phyloP scores from a whole-genome alignment of 2,113 vertebrate genomes.

The Eulacestoma nigropectus region DNA sequence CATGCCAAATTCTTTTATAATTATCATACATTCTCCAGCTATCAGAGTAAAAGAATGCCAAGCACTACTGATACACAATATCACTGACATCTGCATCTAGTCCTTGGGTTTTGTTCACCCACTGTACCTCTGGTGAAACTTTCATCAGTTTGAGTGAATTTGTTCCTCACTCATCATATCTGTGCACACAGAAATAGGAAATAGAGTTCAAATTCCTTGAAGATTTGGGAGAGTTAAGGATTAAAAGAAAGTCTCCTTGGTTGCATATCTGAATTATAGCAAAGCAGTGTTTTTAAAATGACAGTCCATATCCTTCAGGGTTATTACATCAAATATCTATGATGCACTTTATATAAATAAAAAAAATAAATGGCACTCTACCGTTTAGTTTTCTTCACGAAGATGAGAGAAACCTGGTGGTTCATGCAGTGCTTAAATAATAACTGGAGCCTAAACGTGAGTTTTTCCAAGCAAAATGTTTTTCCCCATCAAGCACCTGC shows the following conservation, averaged over 20 bases:
- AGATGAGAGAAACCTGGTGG: not conserved
- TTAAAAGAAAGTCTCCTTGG: not conserved
- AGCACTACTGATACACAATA: too few species aligned
- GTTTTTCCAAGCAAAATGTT: not conserved
- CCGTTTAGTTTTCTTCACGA: not conserved
- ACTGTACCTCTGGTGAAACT: not conserved
- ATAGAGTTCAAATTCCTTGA: not conserved
- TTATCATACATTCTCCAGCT: not conserved
- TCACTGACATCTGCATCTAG: not conserved
- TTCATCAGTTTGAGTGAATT: not conserved
- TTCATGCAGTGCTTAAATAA: not conserved
- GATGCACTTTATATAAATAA: not conserved
- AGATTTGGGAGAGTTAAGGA: not conserved
- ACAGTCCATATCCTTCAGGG: not conserved
- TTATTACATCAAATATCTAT: not conserved
- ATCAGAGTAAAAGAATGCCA: not conserved
- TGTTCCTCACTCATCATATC: not conserved
- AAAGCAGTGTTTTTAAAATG: not conserved
- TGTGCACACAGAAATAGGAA: not conserved
- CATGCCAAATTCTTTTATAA: not conserved
- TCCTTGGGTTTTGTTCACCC: not conserved
- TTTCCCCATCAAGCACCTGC: not conserved
- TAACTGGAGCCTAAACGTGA: not conserved
- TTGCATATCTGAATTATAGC: not conserved
- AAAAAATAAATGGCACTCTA: not conserved